Conservation (phyloP, 1,140 invertebrate genomes). For the Hyles euphorbiae region DNA sequence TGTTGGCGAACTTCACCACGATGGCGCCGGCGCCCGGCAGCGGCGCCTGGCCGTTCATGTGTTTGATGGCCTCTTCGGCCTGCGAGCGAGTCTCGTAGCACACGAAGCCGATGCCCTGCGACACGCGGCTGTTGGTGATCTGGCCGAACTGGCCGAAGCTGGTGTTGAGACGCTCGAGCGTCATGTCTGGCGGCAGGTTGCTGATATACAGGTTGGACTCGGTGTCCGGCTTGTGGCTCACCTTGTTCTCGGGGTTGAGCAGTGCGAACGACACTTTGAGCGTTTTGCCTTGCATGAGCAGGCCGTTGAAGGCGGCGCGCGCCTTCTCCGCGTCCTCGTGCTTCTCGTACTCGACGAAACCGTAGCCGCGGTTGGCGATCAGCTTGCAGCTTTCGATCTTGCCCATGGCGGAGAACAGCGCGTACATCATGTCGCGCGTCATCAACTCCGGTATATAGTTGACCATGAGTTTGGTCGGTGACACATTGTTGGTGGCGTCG, state of each 20-base stretch:
- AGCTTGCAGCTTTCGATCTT: constrained; percentile 72
- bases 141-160: constrained; percentile 63
- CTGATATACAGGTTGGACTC: constrained; percentile 74
- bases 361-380: constrained; percentile 71
- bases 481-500: constrained; percentile 73
- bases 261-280: constrained; percentile 73
- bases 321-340: constrained; percentile 74
- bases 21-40: constrained; percentile 60
- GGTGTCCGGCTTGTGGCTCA: constrained; percentile 66
- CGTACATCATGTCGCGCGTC: constrained; percentile 73
- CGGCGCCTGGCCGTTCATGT: constrained; percentile 64
- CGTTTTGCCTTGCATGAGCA: constrained; percentile 72
- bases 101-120: constrained; percentile 72
- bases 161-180: constrained; percentile 62
- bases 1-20: constrained; percentile 72
- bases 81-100: constrained; percentile 65
- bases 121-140: constrained; percentile 70
- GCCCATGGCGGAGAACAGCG: constrained; percentile 71
- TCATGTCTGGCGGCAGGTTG: constrained; percentile 71
- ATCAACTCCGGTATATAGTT: constrained; percentile 74
- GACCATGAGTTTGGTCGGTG: constrained; percentile 75
- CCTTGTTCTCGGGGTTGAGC: constrained; percentile 71
- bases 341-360: constrained; percentile 71
- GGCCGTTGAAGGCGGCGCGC: constrained; percentile 68
- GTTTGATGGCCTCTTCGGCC: constrained; percentile 70